phyloP scores from a whole-genome alignment of 2,888 invertebrate genomes.

The Patella caerulea region DNA sequence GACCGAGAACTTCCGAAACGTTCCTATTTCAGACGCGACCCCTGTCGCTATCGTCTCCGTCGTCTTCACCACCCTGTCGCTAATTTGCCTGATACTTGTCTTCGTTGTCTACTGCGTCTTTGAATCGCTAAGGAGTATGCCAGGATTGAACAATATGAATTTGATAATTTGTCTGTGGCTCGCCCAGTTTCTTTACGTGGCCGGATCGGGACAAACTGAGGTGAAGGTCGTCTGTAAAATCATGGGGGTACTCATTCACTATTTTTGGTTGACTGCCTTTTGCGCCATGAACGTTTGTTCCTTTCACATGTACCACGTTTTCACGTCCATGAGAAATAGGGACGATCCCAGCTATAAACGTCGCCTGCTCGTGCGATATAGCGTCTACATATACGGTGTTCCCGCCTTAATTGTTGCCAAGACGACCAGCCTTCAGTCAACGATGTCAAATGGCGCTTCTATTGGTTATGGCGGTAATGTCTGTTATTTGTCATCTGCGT shows the following conservation, averaged over 20 bases:
- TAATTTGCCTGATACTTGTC: conserved; percentile 31
- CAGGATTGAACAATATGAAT: conserved; percentile 42
- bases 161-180: conserved; percentile 28
- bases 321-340: conserved; percentile 23
- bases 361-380: conserved; percentile 32
- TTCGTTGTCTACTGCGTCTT: conserved; percentile 32
- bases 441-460: conserved; percentile 26
- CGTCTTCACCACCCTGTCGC: conserved; percentile 32
- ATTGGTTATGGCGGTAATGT: conserved; percentile 37
- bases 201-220: conserved; percentile 23
- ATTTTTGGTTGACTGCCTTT: conserved; percentile 40
- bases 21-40: background rate
- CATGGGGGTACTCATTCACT: conserved; percentile 37
- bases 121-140: conserved; percentile 33
- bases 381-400: conserved; percentile 32
- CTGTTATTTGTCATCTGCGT: conserved; percentile 32
- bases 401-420: conserved; percentile 31
- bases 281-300: conserved; percentile 39
- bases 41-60: conserved; percentile 23
- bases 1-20: background rate
- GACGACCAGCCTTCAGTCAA: conserved; percentile 20
- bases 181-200: conserved; percentile 32
- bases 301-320: conserved; percentile 41
- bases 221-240: conserved; percentile 28
- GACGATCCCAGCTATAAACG: conserved; percentile 18